Base-by-base conservation (phyloP, 2,888 invertebrate genomes). In the Diarsia brunnea region DNA sequence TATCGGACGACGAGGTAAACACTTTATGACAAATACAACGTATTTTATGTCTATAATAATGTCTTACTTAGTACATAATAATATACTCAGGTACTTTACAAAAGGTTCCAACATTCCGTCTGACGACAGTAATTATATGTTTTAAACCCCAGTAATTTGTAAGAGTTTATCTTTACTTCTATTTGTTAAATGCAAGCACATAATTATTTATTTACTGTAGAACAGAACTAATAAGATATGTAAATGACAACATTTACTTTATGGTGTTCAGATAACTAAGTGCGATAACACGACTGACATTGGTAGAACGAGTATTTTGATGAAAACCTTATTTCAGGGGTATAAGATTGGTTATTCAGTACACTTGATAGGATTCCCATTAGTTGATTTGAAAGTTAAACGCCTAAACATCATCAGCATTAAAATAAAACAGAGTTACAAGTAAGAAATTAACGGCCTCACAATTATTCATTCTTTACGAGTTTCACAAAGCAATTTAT, bases 171-270 rank as follows among this genome's bases (percentile, higher is more conserved):
- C 73, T 86, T 68, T 70, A 78, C 65, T 51, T 31, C 61, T 67
- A 67, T 70, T 71, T 75, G 73, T 79, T 72, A 21, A 21, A 53
- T 67, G 51, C 31, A 38, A 64, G 74, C 51, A 71, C 49, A 78
- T 55, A 71, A 71, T 73, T 60, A 73, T 82, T 74, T 78, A 80
- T 82, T 83, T 87, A 71, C 65, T 69, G 60, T 68, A 76, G 58
- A 86, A 79, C 75, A 76, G 66, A 75, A 64, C 24, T 64, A 78
- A 79, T 75, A 75, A 61, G 61, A 68, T 76, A 86, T 78, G 78
- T 72, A 74, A 86, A 86, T 78, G 72, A 78, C 55, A 74, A 70
- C 64, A 60, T 78, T 80, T 69, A 73, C 70, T 77, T 64, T 76
- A 70, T 76, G 71, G 61, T 78, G 70, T 63, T 69, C 73, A 75